These are phyloP conservation scores for Zelleria hepariella DNA, from an alignment of 2,888 invertebrate species.

Conservation along the genomic window DNA sequence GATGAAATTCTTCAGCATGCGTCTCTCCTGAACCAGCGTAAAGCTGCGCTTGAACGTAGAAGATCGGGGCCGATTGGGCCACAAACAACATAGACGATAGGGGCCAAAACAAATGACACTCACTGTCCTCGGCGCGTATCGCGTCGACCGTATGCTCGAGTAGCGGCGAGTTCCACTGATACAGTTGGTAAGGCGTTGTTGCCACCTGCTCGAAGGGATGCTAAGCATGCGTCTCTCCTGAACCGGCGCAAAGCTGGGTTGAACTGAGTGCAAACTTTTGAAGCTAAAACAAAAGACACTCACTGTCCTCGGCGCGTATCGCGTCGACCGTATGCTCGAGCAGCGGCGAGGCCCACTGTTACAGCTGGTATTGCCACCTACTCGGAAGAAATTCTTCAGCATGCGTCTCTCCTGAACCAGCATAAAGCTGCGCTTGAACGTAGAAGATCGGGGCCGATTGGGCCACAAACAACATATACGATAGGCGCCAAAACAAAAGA, in stretches of 20 bases:
- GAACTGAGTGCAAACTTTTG: constrained; percentile 90
- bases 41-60: constrained; percentile 93
- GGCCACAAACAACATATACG: too few species aligned
- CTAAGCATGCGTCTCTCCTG: constrained; percentile 91
- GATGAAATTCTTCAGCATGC: constrained; percentile 95
- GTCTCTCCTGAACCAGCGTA: constrained; percentile 85
- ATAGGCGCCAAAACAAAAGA: too few species aligned
- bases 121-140: constrained; percentile 97
- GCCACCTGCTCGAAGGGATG: constrained; percentile 97
- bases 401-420: constrained; percentile 89
- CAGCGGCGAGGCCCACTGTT: constrained; percentile 93
- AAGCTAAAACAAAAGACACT: too few species aligned
- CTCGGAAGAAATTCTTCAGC: constrained; percentile 96
- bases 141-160: constrained; percentile 97
- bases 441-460: too few species aligned
- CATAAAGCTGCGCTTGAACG: constrained; percentile 91
- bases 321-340: constrained; percentile 97
- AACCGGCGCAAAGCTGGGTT: constrained; percentile 88
- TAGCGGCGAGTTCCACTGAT: constrained; percentile 93
- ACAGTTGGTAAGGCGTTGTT: constrained; percentile 96
- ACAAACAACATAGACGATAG: too few species aligned
- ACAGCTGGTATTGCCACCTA: constrained; percentile 97
- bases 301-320: constrained; percentile 97
- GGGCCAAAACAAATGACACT: constrained; percentile 36
- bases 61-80: too few species aligned